Percentiles rank a stretch among this genome's conserved stretches.
Evolutionary conservation across 2,888 invertebrate species (phyloP).

Genomic region (Drosophila kuntzei): DNA sequence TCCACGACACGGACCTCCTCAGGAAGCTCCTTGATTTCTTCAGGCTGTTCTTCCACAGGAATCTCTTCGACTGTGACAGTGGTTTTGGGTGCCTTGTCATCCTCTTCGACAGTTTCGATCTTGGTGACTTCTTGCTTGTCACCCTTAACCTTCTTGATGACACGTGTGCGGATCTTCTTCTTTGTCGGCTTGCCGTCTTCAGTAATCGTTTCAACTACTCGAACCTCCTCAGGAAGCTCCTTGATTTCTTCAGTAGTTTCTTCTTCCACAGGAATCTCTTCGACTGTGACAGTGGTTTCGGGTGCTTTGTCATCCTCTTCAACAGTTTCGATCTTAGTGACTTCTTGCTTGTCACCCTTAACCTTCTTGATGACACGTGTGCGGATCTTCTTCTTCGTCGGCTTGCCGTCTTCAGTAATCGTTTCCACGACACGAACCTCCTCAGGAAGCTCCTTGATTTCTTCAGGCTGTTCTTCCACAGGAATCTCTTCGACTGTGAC

Average conservation of each 20-base stretch:
- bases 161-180: constrained; percentile 50
- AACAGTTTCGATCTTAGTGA: constrained; percentile 54
- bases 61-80: constrained; percentile 48
- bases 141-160: constrained; percentile 51
- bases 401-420: constrained; percentile 42
- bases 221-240: constrained; percentile 52
- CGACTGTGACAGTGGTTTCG: constrained; percentile 46
- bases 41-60: constrained; percentile 29
- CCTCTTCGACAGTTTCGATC: constrained; percentile 54
- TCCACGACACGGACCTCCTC: constrained; percentile 48
- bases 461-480: constrained; percentile 35
- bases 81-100: constrained; percentile 45
- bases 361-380: constrained; percentile 55
- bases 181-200: constrained; percentile 50
- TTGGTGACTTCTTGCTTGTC: constrained; percentile 50
- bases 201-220: constrained; percentile 34
- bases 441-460: constrained; percentile 45
- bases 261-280: constrained; percentile 45
- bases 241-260: constrained; percentile 26
- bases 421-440: constrained; percentile 46
- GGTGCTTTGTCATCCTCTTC: constrained; percentile 53
- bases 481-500: constrained; percentile 49
- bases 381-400: constrained; percentile 49
- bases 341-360: constrained; percentile 52
- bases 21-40: constrained; percentile 42